Evolutionary conservation across 2,888 invertebrate genomes (phyloP).

Genomic region (Doris montereyensis): DNA sequence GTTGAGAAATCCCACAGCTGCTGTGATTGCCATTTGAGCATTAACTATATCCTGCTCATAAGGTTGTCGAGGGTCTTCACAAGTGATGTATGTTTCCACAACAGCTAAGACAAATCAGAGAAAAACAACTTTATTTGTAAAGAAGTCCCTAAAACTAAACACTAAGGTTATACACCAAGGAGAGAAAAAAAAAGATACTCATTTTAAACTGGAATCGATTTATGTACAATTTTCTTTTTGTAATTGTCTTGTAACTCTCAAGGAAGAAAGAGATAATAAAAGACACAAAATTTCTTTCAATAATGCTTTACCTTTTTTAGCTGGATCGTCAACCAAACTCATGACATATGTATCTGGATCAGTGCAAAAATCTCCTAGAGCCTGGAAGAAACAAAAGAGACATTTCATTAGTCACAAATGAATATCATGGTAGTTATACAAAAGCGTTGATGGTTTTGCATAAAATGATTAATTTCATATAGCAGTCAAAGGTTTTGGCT

Average conservation of each 20-base stretch:
- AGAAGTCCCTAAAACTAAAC: too few relatives aligned
- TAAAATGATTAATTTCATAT: too few relatives aligned
- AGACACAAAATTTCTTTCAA: too few relatives aligned
- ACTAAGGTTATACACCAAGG: too few relatives aligned
- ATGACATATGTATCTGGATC: conserved; percentile 87
- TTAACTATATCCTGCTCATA: conserved; percentile 44
- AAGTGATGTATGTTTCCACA: conserved; percentile 44
- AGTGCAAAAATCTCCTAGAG: conserved; percentile 87
- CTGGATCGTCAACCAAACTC: conserved; percentile 75
- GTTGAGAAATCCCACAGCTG: conserved; percentile 50
- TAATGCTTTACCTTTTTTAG: conserved; percentile 80
- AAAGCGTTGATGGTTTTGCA: too few relatives aligned
- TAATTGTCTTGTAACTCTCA: too few relatives aligned
- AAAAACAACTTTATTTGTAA: too few relatives aligned
- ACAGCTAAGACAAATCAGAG: conserved; percentile 44
- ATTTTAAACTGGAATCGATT: not conserved
- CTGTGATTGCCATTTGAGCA: conserved; percentile 49
- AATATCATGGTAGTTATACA: too few relatives aligned
- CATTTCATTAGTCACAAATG: not conserved
- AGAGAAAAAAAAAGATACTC: not conserved
- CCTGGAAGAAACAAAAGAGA: conserved; percentile 64
- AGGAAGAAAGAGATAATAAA: too few relatives aligned
- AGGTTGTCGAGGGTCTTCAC: conserved; percentile 36
- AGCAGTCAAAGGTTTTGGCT: too few relatives aligned
- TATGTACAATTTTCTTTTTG: too few relatives aligned